Conservation (phyloP, 1,140 invertebrate species). For the Ceratina calcarata region DNA sequence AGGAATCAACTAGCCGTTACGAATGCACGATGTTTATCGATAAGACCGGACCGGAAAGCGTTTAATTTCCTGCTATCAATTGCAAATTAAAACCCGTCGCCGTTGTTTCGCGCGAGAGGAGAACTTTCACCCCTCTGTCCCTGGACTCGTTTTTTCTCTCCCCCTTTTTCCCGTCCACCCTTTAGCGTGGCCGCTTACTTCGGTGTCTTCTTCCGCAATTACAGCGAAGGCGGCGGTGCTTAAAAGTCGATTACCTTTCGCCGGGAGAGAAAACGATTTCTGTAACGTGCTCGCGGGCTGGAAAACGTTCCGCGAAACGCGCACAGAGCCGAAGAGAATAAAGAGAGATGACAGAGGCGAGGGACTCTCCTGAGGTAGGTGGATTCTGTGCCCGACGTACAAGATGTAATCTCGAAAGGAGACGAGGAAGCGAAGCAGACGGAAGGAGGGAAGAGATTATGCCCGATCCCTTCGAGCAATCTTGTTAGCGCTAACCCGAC, state of each 20-base stretch:
- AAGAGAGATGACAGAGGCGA: background rate
- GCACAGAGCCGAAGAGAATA: background rate
- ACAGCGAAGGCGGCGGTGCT: slow-evolving; percentile 38
- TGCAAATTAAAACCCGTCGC: slow-evolving; percentile 35
- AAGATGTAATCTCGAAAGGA: slow-evolving; percentile 64
- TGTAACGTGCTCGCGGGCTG: slow-evolving; percentile 30
- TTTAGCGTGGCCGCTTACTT: background rate
- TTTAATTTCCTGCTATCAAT: slow-evolving; percentile 47
- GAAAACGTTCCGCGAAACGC: slow-evolving; percentile 37
- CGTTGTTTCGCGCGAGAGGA: slow-evolving; percentile 14
- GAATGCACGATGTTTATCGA: background rate
- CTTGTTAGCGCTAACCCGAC: slow-evolving; percentile 68
- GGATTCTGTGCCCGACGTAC: slow-evolving; percentile 53
- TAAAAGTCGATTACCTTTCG: slow-evolving; percentile 63
- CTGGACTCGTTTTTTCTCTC: background rate
- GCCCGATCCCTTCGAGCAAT: slow-evolving; percentile 67
- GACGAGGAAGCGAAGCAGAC: slow-evolving; percentile 52
- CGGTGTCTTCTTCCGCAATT: slow-evolving; percentile 51
- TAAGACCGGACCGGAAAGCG: background rate
- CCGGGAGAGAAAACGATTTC: slow-evolving; percentile 50
- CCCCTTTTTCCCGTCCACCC: no score
- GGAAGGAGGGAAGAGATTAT: slow-evolving; percentile 59
- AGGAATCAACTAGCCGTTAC: background rate
- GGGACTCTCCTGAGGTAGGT: slow-evolving; percentile 12
- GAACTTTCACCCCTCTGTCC: background rate